Evolutionary conservation across 2,113 vertebrate species (phyloP).

Genomic region (Microtus ochrogaster): DNA sequence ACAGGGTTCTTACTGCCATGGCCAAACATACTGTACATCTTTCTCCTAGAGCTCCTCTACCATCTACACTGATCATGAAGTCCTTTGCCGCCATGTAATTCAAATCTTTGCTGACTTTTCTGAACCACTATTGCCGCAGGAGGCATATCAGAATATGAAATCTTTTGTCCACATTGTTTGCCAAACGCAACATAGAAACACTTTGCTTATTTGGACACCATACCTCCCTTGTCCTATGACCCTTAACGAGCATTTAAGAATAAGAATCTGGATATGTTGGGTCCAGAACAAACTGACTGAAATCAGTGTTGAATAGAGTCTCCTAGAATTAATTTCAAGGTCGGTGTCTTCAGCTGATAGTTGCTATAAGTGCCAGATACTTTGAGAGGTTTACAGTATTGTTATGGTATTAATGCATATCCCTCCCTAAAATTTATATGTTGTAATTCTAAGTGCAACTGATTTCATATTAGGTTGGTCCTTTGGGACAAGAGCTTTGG

Average conservation of each 20-base stretch:
- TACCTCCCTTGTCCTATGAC: neutral
- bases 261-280: neutral
- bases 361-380: neutral
- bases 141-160: neutral
- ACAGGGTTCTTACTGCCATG: neutral
- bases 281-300: rapidly evolving
- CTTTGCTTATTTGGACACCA: neutral
- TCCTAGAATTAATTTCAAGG: neutral
- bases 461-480: neutral
- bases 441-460: neutral
- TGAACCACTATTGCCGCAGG: neutral
- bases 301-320: neutral
- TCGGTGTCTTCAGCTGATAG: neutral
- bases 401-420: neutral
- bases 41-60: neutral
- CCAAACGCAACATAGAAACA: neutral
- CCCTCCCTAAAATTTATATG: no score
- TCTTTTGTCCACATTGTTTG: no score
- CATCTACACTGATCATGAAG: no score
- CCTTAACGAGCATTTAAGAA: neutral
- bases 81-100: neutral
- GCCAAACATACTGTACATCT: neutral
- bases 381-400: neutral
- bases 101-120: neutral
- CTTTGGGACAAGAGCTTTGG: neutral